Conservation (phyloP, 1,140 invertebrate species). For the Temnothorax curvispinosus region DNA sequence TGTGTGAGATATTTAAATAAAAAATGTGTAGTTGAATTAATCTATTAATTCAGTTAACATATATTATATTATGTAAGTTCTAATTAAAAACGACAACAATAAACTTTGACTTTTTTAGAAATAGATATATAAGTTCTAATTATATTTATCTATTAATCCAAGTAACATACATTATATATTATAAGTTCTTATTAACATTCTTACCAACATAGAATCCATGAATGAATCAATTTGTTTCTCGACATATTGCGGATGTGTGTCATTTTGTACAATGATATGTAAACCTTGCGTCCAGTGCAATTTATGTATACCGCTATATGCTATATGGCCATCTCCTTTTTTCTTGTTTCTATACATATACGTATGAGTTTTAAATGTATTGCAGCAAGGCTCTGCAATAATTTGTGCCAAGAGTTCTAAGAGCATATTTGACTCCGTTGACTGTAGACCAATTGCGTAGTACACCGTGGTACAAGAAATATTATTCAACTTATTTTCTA, state of each 20-base stretch:
- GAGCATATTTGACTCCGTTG: slow-evolving; percentile 92
- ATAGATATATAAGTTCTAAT: too few relatives aligned
- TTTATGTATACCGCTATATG: slow-evolving; percentile 94
- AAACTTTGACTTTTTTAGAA: too few relatives aligned
- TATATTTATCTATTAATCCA: too few relatives aligned
- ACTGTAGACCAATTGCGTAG: slow-evolving; percentile 95
- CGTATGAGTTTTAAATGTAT: slow-evolving; percentile 92
- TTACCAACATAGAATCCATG: slow-evolving; percentile 91
- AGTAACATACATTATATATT: background rate
- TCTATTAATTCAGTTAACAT: too few relatives aligned
- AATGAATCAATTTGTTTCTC: slow-evolving; percentile 96
- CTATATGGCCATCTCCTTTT: slow-evolving; percentile 95
- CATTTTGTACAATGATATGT: slow-evolving; percentile 95
- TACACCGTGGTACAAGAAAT: slow-evolving; percentile 95
- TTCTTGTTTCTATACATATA: too few relatives aligned
- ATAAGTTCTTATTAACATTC: slow-evolving; percentile 50
- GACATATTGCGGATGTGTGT: slow-evolving; percentile 92
- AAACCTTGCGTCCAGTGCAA: slow-evolving; percentile 94
- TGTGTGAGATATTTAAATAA: background rate
- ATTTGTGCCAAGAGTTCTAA: slow-evolving; percentile 96
- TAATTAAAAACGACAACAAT: too few relatives aligned
- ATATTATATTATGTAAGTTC: too few relatives aligned
- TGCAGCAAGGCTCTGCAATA: slow-evolving; percentile 96
- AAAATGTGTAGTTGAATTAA: background rate
- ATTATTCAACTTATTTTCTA: slow-evolving; percentile 91